These are phyloP conservation scores for Theristicus caerulescens DNA, from an alignment of 2,113 vertebrate species.

Conservation along the genomic window DNA sequence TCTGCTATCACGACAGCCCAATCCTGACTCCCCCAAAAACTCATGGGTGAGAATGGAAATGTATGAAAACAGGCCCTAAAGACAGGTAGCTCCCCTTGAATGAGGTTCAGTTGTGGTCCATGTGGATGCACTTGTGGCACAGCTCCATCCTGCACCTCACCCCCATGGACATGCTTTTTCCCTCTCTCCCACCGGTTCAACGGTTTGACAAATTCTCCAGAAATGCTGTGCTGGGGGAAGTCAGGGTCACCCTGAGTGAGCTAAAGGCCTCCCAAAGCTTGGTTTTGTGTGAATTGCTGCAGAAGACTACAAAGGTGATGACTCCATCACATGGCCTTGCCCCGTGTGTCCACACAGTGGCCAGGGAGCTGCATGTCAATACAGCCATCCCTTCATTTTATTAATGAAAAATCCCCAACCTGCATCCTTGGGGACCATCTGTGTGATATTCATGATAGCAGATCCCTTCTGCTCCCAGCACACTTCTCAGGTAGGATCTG, in stretches of 20 bases:
- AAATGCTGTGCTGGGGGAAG: conserved; percentile 72
- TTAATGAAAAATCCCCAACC: not conserved
- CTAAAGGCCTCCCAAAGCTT: conserved; percentile 68
- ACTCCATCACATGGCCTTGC: not conserved
- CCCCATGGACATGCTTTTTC: not conserved
- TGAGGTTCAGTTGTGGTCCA: not conserved
- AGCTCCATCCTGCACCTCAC: not conserved
- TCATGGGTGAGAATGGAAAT: not conserved
- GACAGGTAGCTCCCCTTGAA: not conserved
- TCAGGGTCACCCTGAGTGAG: conserved; percentile 52
- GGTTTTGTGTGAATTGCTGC: conserved; percentile 71
- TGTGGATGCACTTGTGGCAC: not conserved
- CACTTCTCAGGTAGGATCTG: not conserved
- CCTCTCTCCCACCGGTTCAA: conserved; percentile 66
- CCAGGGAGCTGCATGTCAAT: not conserved
- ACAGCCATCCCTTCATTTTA: not conserved
- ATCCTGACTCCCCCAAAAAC: not conserved
- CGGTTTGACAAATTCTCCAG: conserved; percentile 79
- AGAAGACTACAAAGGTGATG: conserved; percentile 72
- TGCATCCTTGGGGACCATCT: not conserved
- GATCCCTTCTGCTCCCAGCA: not conserved
- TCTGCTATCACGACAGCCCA: not conserved
- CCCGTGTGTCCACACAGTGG: no score
- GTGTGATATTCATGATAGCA: not conserved
- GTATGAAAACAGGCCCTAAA: not conserved